Evolutionary conservation across 2,888 invertebrate genomes (phyloP), one percentile per base, ranked within the genome.

Genomic region (Sarcophaga variegata): DNA sequence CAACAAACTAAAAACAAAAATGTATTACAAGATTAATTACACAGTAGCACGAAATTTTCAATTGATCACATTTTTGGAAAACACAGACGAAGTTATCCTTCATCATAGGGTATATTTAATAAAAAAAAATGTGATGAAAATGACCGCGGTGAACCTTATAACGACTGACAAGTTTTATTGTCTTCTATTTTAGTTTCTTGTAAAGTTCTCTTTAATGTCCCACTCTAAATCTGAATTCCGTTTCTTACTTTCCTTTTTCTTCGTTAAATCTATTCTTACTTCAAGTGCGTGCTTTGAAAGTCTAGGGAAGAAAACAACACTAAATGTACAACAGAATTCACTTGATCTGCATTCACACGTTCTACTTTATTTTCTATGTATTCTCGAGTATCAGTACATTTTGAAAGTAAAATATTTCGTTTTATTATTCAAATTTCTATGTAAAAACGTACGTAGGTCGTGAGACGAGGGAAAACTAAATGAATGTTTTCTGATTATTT

Each of bases 261-360:
- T 27, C 25, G n/a, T 62, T n/a, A 3, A 27, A 63, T 54, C 64
- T 74, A 60, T 60, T 60, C n/a, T 67, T 74, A 47, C 25, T 67
- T 60, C 11, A n/a, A 54, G 60, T 75, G 62, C 67, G 69, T 81
- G 47, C 20, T 14, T 72, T 70, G 2, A 4, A 14, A 17, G 54
- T 67, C 6, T 75, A 47, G 59, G 14, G 11, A 54, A 54, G 37
- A 62, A 17, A 12, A 37, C 2, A 37, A 37, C 37, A 10, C 22
- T 20, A 74, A 81, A 69, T 67, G 54, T 63, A 64, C 20, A 47
- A 10, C 5, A 74, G 14, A 17, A 60, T 47, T 63, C 14, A 78
- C 60, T 66, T 81, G 74, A 25, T 75, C 69, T 54, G 62, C 37
- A 63, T 75, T 81, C 81, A 63, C 81, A 81, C 81, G 81, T 81